These are phyloP conservation scores for Ectemnius lituratus DNA, from an alignment of 2,888 invertebrate species.

Conservation along the genomic window DNA sequence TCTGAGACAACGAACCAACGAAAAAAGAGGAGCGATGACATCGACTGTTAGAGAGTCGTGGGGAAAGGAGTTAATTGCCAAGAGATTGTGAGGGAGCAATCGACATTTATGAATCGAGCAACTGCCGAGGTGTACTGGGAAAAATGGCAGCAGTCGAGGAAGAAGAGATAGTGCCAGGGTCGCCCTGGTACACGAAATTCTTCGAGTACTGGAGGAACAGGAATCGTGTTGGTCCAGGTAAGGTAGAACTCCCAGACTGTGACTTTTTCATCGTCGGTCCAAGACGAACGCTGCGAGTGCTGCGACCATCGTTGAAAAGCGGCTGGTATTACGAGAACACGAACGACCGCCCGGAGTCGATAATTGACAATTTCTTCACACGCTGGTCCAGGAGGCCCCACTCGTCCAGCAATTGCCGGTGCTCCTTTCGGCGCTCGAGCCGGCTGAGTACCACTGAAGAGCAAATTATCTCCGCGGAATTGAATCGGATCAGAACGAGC, in stretches of 20 bases:
- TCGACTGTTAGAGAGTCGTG: not conserved
- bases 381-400: slow-evolving; percentile 72
- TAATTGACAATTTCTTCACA: slow-evolving; percentile 73
- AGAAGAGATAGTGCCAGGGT: slow-evolving; percentile 15
- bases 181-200: slow-evolving; percentile 68
- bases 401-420: slow-evolving; percentile 73
- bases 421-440: slow-evolving; percentile 71
- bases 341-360: slow-evolving; percentile 68
- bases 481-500: slow-evolving; percentile 71
- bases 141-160: slow-evolving; percentile 54
- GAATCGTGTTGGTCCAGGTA: slow-evolving; percentile 68
- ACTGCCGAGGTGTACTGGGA: slow-evolving; percentile 2
- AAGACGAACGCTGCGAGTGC: slow-evolving; percentile 68
- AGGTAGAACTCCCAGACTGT: slow-evolving; percentile 69
- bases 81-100: not conserved
- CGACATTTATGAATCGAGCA: slow-evolving; percentile 49
- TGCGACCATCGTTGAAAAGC: slow-evolving; percentile 63
- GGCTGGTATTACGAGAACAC: slow-evolving; percentile 65
- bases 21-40: not conserved
- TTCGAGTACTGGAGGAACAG: slow-evolving; percentile 69
- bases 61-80: not conserved
- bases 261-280: slow-evolving; percentile 73
- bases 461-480: slow-evolving; percentile 67
- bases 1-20: no score
- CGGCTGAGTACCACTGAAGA: slow-evolving; percentile 65